Base-by-base conservation (phyloP, 2,797 vertebrate species). In the Neostethus bicornis region DNA sequence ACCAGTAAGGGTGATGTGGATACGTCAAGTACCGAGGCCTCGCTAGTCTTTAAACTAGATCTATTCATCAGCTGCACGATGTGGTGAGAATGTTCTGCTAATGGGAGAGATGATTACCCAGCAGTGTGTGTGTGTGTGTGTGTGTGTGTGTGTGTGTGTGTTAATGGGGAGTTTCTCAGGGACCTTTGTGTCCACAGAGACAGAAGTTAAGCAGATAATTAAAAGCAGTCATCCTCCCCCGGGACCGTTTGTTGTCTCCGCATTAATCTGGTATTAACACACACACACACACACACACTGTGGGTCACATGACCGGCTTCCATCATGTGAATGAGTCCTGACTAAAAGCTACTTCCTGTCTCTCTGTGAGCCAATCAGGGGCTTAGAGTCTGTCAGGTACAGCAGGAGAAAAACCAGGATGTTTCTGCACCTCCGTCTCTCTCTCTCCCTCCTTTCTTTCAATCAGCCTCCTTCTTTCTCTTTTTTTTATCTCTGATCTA, bases 191-290 rank as follows among this genome's bases (percentile, higher is more conserved):
- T 74, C 79, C 41, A 28, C 47, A 21, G 69, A 47, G 80, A 77
- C 70, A 28, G 29, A 35, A 71, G 43, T 56, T 56, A 61, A 71
- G 76, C 62, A 42, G 75, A 71, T 87, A 84, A 87, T 87, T 84
- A 85, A 87, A 82, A 78, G 61, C 77, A 61, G 50, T 50, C 20
- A 1, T 67, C 47, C 20, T 64, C 76, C 72, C 71, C 51, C 17
- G 79, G 72, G 79, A 79, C 61, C 4, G 12, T 44, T n/a, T 64
- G 52, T 72, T 70, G 72, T 78, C 53, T 32, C 21, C 67, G 73
- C 70, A 77, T 75, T 81, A 80, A 45, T 35, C 57, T 37, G 53
- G 5, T 70, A 17, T 48, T 61, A 25, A 61, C 63, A 1, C 47
- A 19, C 55, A 12, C 63, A 53, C 57, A 28, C 56, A 35, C 55